phyloP scores from a whole-genome alignment of 2,888 invertebrate species.

The Trachelus iudaicus region DNA sequence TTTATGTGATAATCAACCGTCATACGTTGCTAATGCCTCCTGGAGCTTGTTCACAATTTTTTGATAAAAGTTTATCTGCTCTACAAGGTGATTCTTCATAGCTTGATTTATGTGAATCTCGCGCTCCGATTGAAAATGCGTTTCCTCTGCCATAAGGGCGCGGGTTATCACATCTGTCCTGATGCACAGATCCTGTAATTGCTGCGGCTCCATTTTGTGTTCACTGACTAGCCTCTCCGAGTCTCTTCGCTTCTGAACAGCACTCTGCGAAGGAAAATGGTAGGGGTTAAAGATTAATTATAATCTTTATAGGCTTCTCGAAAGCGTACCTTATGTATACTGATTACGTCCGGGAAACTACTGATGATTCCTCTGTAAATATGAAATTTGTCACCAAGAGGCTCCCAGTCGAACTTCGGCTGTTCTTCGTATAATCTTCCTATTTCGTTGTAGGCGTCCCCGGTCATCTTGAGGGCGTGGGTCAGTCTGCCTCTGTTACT shows the following conservation, averaged over 20 bases:
- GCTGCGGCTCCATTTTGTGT: constrained; percentile 84
- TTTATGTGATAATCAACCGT: constrained; percentile 39
- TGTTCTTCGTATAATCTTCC: constrained; percentile 92
- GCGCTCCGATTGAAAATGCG: constrained; percentile 90
- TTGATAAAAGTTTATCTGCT: constrained; percentile 93
- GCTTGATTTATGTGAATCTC: constrained; percentile 86
- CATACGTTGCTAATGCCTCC: constrained; percentile 68
- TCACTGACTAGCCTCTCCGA: constrained; percentile 84
- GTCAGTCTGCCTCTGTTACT: constrained; percentile 73
- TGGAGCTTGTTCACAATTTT: constrained; percentile 82
- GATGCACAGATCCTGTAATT: constrained; percentile 82
- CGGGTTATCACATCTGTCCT: constrained; percentile 94
- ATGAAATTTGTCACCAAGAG: constrained; percentile 89
- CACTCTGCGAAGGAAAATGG: constrained; percentile 65
- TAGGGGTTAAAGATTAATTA: neutral
- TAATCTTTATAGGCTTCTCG: neutral
- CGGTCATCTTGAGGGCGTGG: constrained; percentile 85
- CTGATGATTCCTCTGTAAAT: constrained; percentile 94
- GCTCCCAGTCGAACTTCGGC: constrained; percentile 90
- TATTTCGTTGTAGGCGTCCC: constrained; percentile 89
- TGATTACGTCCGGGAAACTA: constrained; percentile 90
- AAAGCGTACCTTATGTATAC: constrained; percentile 80
- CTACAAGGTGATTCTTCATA: constrained; percentile 86
- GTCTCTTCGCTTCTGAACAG: constrained; percentile 89
- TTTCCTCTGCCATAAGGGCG: constrained; percentile 92